These are phyloP conservation scores for Orthonychiurus folsomi DNA, from an alignment of 2,888 invertebrate genomes.

Conservation along the genomic window DNA sequence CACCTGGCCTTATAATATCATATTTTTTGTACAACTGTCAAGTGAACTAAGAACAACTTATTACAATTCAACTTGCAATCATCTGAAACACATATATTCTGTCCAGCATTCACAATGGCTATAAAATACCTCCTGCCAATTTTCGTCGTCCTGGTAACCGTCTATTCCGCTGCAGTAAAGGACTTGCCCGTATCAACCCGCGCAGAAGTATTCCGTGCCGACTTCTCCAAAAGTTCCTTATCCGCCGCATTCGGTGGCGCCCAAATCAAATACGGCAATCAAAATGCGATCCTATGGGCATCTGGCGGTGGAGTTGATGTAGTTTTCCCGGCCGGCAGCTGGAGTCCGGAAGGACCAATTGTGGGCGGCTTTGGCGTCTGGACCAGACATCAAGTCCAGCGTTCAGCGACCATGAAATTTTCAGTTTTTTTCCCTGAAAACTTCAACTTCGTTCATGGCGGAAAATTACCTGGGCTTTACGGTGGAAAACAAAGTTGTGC, in stretches of 20 bases:
- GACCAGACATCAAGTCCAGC: background rate
- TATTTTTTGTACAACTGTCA: too few relatives aligned
- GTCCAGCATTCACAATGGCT: too few relatives aligned
- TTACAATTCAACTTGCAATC: too few relatives aligned
- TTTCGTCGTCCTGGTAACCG: too few relatives aligned
- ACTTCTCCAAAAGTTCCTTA: background rate
- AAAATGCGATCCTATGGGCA: slow-evolving; percentile 7
- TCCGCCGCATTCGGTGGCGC: background rate
- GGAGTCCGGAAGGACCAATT: background rate
- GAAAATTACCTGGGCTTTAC: slow-evolving; percentile 6
- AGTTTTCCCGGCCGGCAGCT: background rate
- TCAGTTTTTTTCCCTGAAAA: slow-evolving; percentile 7
- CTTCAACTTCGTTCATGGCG: slow-evolving; percentile 1
- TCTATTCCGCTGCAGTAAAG: too few relatives aligned
- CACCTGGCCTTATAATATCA: too few relatives aligned
- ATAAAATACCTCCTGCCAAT: too few relatives aligned
- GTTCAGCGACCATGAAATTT: background rate
- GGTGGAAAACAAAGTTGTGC: slow-evolving; percentile 2
- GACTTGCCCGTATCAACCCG: too few relatives aligned
- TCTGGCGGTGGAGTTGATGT: slow-evolving; percentile 7
- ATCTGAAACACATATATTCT: too few relatives aligned
- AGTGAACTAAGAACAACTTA: too few relatives aligned
- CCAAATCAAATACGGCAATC: background rate
- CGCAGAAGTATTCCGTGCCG: slow-evolving; percentile 9
- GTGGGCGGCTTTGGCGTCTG: slow-evolving; percentile 1